These are phyloP conservation scores for Ramphastos sulfuratus DNA, from an alignment of 2,113 vertebrate species.

Conservation along the genomic window DNA sequence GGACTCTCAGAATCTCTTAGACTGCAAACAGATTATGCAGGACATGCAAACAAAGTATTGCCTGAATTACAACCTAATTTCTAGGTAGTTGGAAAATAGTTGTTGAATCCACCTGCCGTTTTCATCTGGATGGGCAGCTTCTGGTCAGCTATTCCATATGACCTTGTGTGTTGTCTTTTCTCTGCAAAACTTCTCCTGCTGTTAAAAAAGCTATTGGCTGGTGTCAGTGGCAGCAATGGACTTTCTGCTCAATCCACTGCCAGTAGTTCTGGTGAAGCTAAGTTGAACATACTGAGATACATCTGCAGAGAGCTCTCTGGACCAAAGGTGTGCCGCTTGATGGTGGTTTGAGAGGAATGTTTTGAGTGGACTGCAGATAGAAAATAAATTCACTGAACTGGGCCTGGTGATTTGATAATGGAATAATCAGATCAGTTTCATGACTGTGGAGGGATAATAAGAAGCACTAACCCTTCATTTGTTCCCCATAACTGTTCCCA, in stretches of 20 bases:
- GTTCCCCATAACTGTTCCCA: neutral
- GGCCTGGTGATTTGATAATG: neutral
- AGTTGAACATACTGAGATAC: neutral
- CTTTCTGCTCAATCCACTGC: neutral
- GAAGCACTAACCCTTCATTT: neutral
- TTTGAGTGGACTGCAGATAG: neutral
- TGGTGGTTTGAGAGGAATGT: neutral
- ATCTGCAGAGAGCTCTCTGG: neutral
- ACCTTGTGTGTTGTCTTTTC: neutral
- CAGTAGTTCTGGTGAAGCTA: neutral
- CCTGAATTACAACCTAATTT: constrained; percentile 17
- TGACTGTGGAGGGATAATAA: too few species aligned
- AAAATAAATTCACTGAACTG: neutral
- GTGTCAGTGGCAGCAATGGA: neutral
- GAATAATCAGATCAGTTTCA: neutral
- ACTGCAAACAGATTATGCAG: neutral
- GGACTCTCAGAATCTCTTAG: neutral
- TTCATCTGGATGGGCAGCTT: neutral
- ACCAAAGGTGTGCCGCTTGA: neutral
- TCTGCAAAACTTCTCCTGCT: neutral
- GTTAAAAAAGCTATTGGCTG: neutral
- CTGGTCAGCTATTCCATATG: neutral
- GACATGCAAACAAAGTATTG: neutral
- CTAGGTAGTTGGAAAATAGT: neutral
- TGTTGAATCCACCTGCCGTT: neutral